A percentile compares a stretch with the other conserved stretches of the same genome.
Evolutionary conservation across 2,888 invertebrate genomes (phyloP).

Genomic region (Lepas anatifera): DNA sequence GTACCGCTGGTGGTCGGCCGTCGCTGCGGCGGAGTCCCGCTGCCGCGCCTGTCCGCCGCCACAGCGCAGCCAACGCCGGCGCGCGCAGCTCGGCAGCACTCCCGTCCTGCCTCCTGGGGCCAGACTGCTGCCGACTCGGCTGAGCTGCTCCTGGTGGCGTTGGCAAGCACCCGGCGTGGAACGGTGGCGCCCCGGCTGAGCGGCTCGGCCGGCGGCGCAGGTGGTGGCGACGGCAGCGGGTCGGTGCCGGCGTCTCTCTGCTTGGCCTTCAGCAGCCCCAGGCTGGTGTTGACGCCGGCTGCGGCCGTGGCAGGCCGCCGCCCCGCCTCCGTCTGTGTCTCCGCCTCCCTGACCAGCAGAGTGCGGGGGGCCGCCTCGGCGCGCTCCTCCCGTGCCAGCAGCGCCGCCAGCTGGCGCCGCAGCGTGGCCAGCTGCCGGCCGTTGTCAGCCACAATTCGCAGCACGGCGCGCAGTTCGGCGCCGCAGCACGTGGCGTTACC

Average conservation of each 20-base stretch:
- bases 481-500: neutral
- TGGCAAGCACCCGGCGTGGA: no score
- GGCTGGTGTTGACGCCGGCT: neutral
- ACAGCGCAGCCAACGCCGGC: neutral
- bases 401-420: neutral
- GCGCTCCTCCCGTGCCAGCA: neutral
- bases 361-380: neutral
- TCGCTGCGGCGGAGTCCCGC: neutral
- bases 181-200: neutral
- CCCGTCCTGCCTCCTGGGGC: no score
- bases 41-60: neutral
- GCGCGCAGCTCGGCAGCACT: no score
- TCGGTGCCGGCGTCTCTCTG: neutral
- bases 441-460: neutral
- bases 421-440: slow-evolving; percentile 2
- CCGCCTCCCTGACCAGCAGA: neutral
- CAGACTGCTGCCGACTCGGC: neutral
- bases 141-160: neutral
- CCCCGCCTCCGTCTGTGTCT: neutral
- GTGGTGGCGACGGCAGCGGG: neutral
- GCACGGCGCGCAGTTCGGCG: slow-evolving; percentile 1
- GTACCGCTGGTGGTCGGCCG: neutral
- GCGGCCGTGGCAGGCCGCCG: neutral
- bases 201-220: neutral
- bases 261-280: neutral